Conservation (phyloP, 1,140 invertebrate genomes). For the Habropoda laboriosa region DNA sequence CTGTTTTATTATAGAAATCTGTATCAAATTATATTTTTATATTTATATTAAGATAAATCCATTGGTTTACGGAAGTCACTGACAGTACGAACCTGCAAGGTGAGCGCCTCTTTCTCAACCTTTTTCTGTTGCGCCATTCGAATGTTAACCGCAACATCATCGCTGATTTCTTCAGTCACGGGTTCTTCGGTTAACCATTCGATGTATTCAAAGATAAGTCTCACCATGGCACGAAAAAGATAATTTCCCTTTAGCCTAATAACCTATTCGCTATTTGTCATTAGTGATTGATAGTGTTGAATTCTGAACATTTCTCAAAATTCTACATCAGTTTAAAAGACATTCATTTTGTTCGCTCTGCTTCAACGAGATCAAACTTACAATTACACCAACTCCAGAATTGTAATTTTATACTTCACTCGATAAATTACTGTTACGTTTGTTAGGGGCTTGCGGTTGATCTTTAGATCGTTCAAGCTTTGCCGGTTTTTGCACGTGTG, state of each 20-base stretch:
- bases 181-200: slow-evolving; percentile 82
- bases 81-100: slow-evolving; percentile 73
- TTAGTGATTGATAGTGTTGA: background rate
- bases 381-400: too few relatives aligned
- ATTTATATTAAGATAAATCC: background rate
- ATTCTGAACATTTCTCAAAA: too few relatives aligned
- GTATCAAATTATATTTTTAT: background rate
- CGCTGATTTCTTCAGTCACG: slow-evolving; percentile 78
- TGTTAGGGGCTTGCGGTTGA: too few relatives aligned
- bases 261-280: slow-evolving; percentile 5
- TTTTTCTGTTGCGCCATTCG: slow-evolving; percentile 78
- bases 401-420: too few relatives aligned
- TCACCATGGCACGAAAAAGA: slow-evolving; percentile 82
- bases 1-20: too few relatives aligned
- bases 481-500: too few relatives aligned
- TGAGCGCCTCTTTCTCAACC: slow-evolving; percentile 81
- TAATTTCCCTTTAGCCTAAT: slow-evolving; percentile 79
- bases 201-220: slow-evolving; percentile 82
- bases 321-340: too few relatives aligned
- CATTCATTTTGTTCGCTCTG: too few relatives aligned
- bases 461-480: too few relatives aligned
- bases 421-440: too few relatives aligned
- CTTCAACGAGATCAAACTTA: too few relatives aligned
- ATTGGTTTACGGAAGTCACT: background rate
- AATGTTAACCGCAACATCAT: slow-evolving; percentile 82